phyloP scores from a whole-genome alignment of 2,797 vertebrate species.

The Mormyrus proboscirostris region DNA sequence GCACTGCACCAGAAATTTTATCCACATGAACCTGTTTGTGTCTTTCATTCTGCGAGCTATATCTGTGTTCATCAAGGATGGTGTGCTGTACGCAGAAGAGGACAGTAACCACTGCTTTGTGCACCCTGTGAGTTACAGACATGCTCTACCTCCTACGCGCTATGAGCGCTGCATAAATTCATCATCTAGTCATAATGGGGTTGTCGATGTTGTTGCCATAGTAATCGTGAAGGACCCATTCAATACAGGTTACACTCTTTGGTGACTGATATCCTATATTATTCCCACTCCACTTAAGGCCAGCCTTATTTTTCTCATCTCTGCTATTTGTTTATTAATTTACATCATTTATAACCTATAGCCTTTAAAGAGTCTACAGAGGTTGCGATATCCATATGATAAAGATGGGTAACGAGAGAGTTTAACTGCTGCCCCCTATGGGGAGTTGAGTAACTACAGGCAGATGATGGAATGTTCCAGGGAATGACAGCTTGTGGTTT shows the following conservation, averaged over 20 bases:
- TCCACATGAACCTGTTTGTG: conserved; percentile 97
- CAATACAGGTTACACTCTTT: not conserved
- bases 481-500: not conserved
- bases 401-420: not conserved
- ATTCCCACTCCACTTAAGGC: not conserved
- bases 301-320: not conserved
- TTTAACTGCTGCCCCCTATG: not conserved
- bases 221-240: not conserved
- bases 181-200: not conserved
- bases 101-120: conserved; percentile 83
- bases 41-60: conserved; percentile 94
- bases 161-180: not conserved
- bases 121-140: conserved; percentile 70
- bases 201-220: not conserved
- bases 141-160: conserved; percentile 54
- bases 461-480: not conserved
- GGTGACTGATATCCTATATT: not conserved
- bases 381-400: not conserved
- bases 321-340: not conserved
- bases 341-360: not conserved
- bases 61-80: conserved; percentile 95
- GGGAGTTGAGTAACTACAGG: not conserved
- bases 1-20: conserved; percentile 95
- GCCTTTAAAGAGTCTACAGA: not conserved
- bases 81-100: conserved; percentile 82